Conservation (phyloP, 2,113 vertebrate genomes). For the Monopterus albus region DNA sequence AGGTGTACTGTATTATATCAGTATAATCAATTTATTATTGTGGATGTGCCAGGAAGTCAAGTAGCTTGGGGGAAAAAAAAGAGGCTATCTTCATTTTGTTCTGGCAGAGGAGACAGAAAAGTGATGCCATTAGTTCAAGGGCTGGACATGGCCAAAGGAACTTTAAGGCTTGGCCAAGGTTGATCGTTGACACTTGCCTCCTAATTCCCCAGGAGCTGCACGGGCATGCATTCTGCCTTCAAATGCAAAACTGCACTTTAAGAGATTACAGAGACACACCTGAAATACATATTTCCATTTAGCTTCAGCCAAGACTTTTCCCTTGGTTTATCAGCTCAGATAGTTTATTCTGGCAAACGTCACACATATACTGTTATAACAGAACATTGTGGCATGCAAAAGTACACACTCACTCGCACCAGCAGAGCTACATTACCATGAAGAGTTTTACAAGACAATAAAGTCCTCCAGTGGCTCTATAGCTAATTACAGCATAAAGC, state of each 20-base stretch:
- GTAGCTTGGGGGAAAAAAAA: not conserved
- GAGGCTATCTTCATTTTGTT: conserved; percentile 3
- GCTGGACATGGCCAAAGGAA: conserved; percentile 58
- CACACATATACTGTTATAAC: not conserved
- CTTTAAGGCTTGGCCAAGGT: conserved; percentile 73
- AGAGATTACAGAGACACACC: conserved; percentile 72
- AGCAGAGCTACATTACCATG: conserved; percentile 15
- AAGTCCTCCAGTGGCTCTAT: conserved; percentile 32
- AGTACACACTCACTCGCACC: not conserved
- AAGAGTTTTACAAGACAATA: conserved; percentile 37
- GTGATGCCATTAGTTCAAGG: conserved; percentile 57
- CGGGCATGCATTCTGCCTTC: conserved; percentile 63
- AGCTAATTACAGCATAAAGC: conserved; percentile 59
- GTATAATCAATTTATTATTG: conserved; percentile 48
- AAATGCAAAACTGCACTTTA: conserved; percentile 76
- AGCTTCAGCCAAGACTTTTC: conserved; percentile 48
- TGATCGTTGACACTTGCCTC: conserved; percentile 67
- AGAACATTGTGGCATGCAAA: conserved; percentile 23
- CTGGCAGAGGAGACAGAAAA: conserved; percentile 29
- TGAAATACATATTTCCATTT: conserved; percentile 69
- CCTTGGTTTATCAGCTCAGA: conserved; percentile 47
- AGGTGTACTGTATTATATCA: conserved; percentile 22
- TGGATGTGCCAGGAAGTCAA: conserved; percentile 24
- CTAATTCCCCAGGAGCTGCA: conserved; percentile 66
- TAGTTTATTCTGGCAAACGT: conserved; percentile 22